Percentiles rank a stretch among this genome's conserved stretches.
Conservation (phyloP, 1,140 invertebrate genomes). For the Lethrus apterus region DNA sequence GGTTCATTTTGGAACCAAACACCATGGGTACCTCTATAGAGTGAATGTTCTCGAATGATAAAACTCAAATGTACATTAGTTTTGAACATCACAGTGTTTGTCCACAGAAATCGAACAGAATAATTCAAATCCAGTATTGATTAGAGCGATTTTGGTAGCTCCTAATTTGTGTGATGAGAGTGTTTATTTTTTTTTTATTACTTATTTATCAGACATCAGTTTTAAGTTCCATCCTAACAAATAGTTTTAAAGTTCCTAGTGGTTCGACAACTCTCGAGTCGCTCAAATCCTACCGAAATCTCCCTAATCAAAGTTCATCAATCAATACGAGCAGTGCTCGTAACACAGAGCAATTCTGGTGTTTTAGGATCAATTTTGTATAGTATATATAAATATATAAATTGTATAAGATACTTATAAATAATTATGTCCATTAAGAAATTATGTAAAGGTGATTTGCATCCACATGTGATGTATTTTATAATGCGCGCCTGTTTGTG, state of each 20-base stretch:
- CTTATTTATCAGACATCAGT: too few species aligned
- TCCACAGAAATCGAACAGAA: too few species aligned
- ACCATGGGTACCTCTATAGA: conserved; percentile 40
- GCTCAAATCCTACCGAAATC: background rate
- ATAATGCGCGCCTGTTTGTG: conserved; percentile 26
- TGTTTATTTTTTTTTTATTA: too few species aligned
- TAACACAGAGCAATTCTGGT: conserved; percentile 12
- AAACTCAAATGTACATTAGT: conserved; percentile 11
- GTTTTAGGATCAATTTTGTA: conserved; percentile 36
- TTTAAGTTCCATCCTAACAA: too few species aligned
- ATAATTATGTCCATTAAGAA: conserved; percentile 31
- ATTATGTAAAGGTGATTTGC: conserved; percentile 24
- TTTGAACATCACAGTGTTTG: too few species aligned
- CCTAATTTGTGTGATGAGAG: too few species aligned
- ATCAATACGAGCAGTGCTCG: conserved; percentile 16
- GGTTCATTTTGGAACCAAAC: conserved; percentile 36
- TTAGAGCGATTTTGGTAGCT: too few species aligned
- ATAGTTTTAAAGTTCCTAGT: conserved; percentile 14
- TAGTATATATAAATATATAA: conserved; percentile 32
- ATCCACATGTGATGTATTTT: conserved; percentile 30
- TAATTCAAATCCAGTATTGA: too few species aligned
- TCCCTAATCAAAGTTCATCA: conserved; percentile 8
- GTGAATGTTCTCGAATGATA: conserved; percentile 34
- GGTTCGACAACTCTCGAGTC: too few species aligned
- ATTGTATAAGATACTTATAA: conserved; percentile 33